Evolutionary conservation across 2,888 invertebrate genomes (phyloP).

Genomic region (Tupiocoris notatus): DNA sequence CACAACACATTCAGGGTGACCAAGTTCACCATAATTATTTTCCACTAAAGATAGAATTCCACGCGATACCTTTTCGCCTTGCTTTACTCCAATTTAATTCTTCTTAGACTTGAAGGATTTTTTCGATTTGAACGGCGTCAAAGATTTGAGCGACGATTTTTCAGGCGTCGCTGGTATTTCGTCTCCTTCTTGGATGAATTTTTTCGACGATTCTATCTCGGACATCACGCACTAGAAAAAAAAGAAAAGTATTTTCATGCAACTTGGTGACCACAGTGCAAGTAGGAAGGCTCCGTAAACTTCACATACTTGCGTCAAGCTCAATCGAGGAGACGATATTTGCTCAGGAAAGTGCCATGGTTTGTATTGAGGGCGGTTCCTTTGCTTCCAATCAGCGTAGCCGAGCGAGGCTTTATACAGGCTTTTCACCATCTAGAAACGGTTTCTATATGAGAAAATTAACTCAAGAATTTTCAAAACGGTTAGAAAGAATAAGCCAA

Average conservation of each 20-base stretch:
- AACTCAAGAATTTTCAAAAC: too few relatives aligned
- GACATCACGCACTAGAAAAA: slow-evolving; percentile 47
- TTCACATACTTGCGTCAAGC: slow-evolving; percentile 64
- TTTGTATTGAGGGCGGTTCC: slow-evolving; percentile 71
- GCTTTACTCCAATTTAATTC: slow-evolving; percentile 18
- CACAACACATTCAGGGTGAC: too few relatives aligned
- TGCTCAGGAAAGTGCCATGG: slow-evolving; percentile 90
- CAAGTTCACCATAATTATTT: too few relatives aligned
- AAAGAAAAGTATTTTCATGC: too few relatives aligned
- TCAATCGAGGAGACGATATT: slow-evolving; percentile 69
- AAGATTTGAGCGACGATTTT: slow-evolving; percentile 10
- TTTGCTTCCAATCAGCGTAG: slow-evolving; percentile 80
- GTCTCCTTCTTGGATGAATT: slow-evolving; percentile 45
- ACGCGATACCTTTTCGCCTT: too few relatives aligned
- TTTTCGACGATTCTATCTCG: slow-evolving; percentile 43
- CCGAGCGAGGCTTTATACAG: slow-evolving; percentile 77
- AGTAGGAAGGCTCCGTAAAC: too few relatives aligned
- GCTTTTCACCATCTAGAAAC: slow-evolving; percentile 67
- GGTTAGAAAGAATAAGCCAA: too few relatives aligned
- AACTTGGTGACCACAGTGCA: too few relatives aligned
- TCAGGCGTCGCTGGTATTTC: slow-evolving; percentile 37
- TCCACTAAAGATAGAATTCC: too few relatives aligned
- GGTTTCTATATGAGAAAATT: background rate
- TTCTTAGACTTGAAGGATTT: slow-evolving; percentile 17
- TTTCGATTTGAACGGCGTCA: slow-evolving; percentile 16